phyloP scores from a whole-genome alignment of 2,797 vertebrate genomes.

The Spea hammondii region DNA sequence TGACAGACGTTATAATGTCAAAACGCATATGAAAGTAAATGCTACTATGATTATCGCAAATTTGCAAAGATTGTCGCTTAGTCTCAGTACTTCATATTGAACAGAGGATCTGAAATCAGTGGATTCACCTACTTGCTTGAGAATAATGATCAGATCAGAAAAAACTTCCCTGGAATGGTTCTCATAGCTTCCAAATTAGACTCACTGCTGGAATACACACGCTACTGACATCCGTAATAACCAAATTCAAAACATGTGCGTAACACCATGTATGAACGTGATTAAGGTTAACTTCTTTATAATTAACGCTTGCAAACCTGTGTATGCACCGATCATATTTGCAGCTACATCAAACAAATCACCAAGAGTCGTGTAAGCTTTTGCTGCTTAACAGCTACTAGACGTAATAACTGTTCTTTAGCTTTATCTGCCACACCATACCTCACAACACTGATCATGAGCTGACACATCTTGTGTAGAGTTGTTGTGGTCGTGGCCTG shows the following conservation, averaged over 20 bases:
- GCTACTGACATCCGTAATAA: constrained; percentile 13
- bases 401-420: background rate
- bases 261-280: constrained; percentile 1
- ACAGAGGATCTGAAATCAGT: background rate
- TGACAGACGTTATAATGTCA: background rate
- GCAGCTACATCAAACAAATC: background rate
- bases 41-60: too few relatives aligned
- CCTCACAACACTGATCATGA: constrained; percentile 17
- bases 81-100: background rate
- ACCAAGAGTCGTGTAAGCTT: background rate
- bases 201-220: background rate
- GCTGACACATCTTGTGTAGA: constrained; percentile 7
- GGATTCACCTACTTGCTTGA: background rate
- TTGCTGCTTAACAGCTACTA: too few relatives aligned
- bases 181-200: background rate
- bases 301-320: background rate
- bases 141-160: background rate
- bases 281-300: too few relatives aligned
- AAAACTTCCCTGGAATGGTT: background rate
- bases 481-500: too few relatives aligned
- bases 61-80: background rate
- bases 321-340: background rate
- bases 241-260: background rate
- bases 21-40: background rate
- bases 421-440: constrained; percentile 8